A percentile compares a stretch with the other conserved stretches of the same genome.
Conservation (phyloP, 2,113 vertebrate genomes). For the Ginglymostoma cirratum region DNA sequence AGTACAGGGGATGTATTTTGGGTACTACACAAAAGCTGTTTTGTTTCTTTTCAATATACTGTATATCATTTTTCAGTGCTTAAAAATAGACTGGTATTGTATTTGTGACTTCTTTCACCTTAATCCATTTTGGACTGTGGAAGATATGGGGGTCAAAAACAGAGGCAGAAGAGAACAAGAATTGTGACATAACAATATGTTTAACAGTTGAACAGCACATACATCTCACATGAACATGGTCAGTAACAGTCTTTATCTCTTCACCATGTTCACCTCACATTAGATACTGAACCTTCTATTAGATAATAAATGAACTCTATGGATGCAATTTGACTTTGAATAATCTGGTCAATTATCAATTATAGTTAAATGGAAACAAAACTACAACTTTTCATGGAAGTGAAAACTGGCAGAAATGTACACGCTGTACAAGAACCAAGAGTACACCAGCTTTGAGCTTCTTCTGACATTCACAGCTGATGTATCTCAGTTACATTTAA, state of each 20-base stretch:
- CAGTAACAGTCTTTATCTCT: not conserved
- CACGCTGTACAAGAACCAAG: not conserved
- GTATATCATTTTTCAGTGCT: too few relatives aligned
- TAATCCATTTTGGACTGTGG: not conserved
- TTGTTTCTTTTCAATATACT: too few relatives aligned
- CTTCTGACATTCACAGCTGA: too few relatives aligned
- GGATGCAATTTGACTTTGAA: not conserved
- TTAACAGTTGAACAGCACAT: too few relatives aligned
- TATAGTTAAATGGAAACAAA: too few relatives aligned
- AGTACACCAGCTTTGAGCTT: too few relatives aligned
- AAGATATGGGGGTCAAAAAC: not conserved
- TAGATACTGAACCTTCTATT: not conserved
- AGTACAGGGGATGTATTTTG: too few relatives aligned
- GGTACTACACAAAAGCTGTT: too few relatives aligned
- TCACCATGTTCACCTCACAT: not conserved
- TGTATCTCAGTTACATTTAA: too few relatives aligned
- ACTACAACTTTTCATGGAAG: not conserved
- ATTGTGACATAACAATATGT: too few relatives aligned
- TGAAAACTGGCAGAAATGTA: not conserved
- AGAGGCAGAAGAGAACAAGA: not conserved
- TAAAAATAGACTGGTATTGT: not conserved
- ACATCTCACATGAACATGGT: not conserved
- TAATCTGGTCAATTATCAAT: too few relatives aligned
- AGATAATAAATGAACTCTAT: not conserved
- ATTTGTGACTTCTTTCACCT: not conserved